Evolutionary conservation across 2,797 vertebrate species (phyloP).

Genomic region (Telmatherina bonti): DNA sequence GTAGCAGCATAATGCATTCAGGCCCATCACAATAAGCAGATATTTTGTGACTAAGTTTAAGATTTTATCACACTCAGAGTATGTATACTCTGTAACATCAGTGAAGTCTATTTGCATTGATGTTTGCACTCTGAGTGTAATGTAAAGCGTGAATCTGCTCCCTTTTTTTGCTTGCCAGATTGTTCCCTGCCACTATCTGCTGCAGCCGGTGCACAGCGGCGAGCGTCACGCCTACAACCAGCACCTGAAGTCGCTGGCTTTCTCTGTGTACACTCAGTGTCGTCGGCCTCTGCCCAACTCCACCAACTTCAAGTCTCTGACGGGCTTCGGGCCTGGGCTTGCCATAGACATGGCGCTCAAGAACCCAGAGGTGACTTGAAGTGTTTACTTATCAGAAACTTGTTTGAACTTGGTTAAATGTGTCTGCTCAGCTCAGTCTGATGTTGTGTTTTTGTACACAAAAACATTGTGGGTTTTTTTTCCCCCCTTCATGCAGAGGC

Average conservation of each 20-base stretch:
- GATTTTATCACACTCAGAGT: background rate
- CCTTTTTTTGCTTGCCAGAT: constrained; percentile 81
- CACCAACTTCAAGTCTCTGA: constrained; percentile 97
- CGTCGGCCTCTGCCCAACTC: constrained; percentile 93
- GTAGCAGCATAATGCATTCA: background rate
- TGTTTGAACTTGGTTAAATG: too few species aligned
- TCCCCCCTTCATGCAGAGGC: constrained; percentile 81
- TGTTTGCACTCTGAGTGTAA: background rate
- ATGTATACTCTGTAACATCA: background rate
- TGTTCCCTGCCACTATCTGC: constrained; percentile 95
- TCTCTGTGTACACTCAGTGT: constrained; percentile 98
- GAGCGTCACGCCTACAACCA: constrained; percentile 94
- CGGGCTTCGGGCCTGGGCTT: constrained; percentile 96
- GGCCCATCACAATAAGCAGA: background rate
- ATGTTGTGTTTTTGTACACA: background rate
- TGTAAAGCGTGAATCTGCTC: background rate
- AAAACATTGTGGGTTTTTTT: background rate
- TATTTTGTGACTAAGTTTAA: background rate
- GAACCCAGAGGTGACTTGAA: constrained; percentile 89
- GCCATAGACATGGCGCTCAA: constrained; percentile 96
- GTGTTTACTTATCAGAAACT: background rate
- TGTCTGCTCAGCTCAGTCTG: background rate
- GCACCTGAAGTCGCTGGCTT: constrained; percentile 98
- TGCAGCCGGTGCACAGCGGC: constrained; percentile 95
- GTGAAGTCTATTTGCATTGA: background rate